Base-by-base conservation (phyloP, 2,113 vertebrate species). In the Lota lota region DNA sequence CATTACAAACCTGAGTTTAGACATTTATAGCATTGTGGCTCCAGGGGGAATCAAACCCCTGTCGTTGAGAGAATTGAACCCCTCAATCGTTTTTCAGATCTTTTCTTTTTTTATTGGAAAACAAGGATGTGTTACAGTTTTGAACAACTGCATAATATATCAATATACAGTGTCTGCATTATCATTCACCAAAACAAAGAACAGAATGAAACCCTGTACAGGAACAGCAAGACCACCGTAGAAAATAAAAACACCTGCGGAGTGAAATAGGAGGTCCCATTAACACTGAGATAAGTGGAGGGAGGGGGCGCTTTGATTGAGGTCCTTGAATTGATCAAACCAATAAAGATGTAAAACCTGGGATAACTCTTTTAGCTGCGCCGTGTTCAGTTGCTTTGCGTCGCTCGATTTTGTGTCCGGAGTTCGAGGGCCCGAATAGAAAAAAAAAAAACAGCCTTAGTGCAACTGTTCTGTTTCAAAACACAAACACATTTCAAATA, bases 361-460 rank as follows among this genome's bases (percentile, higher is more conserved):
- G 40, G 12, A 10, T 47, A 1, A 11, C 40, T 47, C 40, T 47
- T 47, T 47, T 47, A 47, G 10, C 40, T 47, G 40, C 6, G 8
- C 10, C 2, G 40, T 6, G 40, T 47, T 47, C 8, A 47, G 0
- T 47, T 47, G 7, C 10, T 47, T 28, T 28, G 28, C 28, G 28
- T 28, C 28, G 40, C 7, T 47, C 40, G 12, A 47, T 47, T 47
- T 47, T 14, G 40, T 47, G 40, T 47, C 12, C 8, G 12, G 40
- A 91, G 62, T 89, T 92, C 93, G 94, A 95, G 94, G 93, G 96
- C 94, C 64, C 63, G 72, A 73, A 76, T 90, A 89, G 70, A 89
- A 89, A 90, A 90, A 90, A 90, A 1, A 10, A 47, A 47, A 47
- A 0, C 3, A 20, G 5, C 33, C 40, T 59, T 22, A 28, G 18